A percentile compares a stretch with the other conserved stretches of the same genome.
These are phyloP conservation scores for Scartelaos histophorus DNA, from an alignment of 2,113 vertebrate species.

Conservation along the genomic window DNA sequence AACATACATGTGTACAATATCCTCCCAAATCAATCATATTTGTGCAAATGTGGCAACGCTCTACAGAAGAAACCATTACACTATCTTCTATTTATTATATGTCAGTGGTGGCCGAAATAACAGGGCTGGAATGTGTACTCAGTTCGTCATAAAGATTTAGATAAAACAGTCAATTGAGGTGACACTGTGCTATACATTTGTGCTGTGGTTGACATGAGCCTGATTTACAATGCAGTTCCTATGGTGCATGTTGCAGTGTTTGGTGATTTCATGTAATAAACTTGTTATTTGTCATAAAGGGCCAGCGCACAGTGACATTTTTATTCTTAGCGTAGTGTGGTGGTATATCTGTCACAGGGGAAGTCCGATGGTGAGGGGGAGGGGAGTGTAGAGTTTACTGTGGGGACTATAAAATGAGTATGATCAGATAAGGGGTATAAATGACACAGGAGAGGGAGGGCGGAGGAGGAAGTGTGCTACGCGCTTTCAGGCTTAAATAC, in stretches of 20 bases:
- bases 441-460: neutral
- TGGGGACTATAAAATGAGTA: slow-evolving; percentile 3
- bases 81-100: neutral
- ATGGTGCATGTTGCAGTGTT: neutral
- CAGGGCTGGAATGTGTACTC: neutral
- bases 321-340: slow-evolving; percentile 2
- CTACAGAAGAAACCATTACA: neutral
- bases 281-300: slow-evolving; percentile 7
- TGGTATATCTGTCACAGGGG: slow-evolving; percentile 1
- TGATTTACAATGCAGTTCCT: neutral
- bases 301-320: neutral
- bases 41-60: neutral
- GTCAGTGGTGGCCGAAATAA: slow-evolving; percentile 1
- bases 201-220: neutral
- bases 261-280: slow-evolving; percentile 8
- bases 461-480: neutral
- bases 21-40: neutral
- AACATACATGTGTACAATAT: neutral
- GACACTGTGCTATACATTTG: slow-evolving; percentile 3
- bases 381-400: neutral
- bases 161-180: slow-evolving; percentile 11
- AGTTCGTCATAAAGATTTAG: slow-evolving; percentile 9
- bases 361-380: neutral
- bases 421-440: slow-evolving; percentile 7
- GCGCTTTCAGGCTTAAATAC: neutral